Conservation (phyloP, 1,140 invertebrate genomes). For the Diachasma alloeum region DNA sequence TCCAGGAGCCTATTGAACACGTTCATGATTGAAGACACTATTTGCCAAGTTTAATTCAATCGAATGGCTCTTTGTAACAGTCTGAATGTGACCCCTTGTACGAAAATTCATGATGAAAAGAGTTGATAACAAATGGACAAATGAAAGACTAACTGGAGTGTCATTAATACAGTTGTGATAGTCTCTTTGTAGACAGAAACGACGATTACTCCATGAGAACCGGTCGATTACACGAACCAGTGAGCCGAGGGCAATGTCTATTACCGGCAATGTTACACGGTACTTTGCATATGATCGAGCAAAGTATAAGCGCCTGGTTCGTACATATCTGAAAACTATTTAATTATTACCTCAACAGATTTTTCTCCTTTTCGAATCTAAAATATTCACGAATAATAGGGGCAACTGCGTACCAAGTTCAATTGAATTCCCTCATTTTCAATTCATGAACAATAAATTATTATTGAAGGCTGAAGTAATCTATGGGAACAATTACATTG, state of each 20-base stretch:
- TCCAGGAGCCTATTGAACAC: constrained; percentile 1
- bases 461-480: not conserved
- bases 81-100: not conserved
- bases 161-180: constrained; percentile 7
- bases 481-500: not conserved
- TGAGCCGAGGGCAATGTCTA: constrained; percentile 29
- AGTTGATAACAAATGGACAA: not conserved
- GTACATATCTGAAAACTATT: not conserved
- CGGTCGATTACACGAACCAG: constrained; percentile 45
- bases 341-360: not conserved
- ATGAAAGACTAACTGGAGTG: not conserved
- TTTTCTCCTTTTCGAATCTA: constrained; percentile 6
- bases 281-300: constrained; percentile 32
- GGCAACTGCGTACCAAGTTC: too few species aligned
- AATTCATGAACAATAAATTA: not conserved
- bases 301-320: not conserved
- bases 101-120: not conserved
- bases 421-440: not conserved
- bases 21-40: not conserved
- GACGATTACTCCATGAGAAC: constrained; percentile 21
- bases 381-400: too few species aligned
- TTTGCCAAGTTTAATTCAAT: not conserved
- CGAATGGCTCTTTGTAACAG: not conserved
- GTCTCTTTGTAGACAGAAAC: not conserved
- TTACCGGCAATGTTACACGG: constrained; percentile 42